Evolutionary conservation across 2,113 vertebrate species (phyloP).

Genomic region (Nycticorax nycticorax): DNA sequence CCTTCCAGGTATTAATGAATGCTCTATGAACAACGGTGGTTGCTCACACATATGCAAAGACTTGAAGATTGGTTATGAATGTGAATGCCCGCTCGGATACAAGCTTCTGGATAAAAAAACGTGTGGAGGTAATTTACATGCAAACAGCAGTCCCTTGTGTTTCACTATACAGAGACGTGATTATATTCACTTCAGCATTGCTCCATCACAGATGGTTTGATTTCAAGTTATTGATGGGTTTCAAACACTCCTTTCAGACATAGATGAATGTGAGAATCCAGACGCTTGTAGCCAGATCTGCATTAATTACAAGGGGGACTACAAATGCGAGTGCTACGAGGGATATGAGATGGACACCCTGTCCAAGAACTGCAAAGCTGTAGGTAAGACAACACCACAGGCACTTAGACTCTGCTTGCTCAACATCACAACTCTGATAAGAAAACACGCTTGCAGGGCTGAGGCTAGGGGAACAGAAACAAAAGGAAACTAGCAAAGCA

Average conservation of each 20-base stretch:
- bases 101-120: slow-evolving; percentile 95
- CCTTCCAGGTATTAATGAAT: slow-evolving; percentile 80
- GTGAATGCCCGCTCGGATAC: slow-evolving; percentile 92
- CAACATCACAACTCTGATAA: not conserved
- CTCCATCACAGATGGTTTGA: slow-evolving; percentile 64
- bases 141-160: slow-evolving; percentile 52
- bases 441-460: not conserved
- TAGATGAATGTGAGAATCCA: slow-evolving; percentile 95
- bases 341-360: slow-evolving; percentile 96
- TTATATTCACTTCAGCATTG: slow-evolving; percentile 51
- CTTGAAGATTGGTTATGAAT: slow-evolving; percentile 89
- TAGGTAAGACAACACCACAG: slow-evolving; percentile 81
- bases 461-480: not conserved
- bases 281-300: slow-evolving; percentile 98
- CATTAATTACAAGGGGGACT: slow-evolving; percentile 98
- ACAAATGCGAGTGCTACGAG: slow-evolving; percentile 96
- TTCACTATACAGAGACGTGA: slow-evolving; percentile 40
- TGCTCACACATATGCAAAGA: slow-evolving; percentile 97
- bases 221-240: slow-evolving; percentile 65
- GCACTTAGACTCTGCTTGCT: slow-evolving; percentile 13
- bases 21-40: slow-evolving; percentile 89
- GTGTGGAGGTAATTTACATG: slow-evolving; percentile 88
- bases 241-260: slow-evolving; percentile 82
- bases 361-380: slow-evolving; percentile 96
- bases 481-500: slow-evolving; percentile 19